Conservation (phyloP, 1,140 invertebrate species). For the Trinorchestia longiramus region DNA sequence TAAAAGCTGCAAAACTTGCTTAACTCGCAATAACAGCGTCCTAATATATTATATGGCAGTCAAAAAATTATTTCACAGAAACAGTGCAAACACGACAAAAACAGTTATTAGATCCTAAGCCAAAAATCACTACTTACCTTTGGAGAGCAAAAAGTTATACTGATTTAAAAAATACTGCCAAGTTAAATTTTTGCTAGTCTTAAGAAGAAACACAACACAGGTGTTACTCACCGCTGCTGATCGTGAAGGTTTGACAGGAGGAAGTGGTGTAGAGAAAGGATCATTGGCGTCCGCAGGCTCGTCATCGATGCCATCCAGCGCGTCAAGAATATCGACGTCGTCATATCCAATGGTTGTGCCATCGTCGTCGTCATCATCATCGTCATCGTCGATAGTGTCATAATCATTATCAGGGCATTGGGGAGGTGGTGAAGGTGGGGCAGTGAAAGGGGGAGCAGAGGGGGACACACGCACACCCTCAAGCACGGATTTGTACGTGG, state of each 20-base stretch:
- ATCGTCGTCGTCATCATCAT: conserved; percentile 45
- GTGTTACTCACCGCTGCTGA: conserved; percentile 25
- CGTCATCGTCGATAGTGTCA: conserved; percentile 44
- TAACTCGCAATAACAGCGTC: no score
- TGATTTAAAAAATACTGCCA: not conserved
- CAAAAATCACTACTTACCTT: not conserved
- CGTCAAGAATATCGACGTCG: conserved; percentile 38
- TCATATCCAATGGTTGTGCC: not conserved
- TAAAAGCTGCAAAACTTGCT: no score
- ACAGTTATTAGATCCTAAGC: not conserved
- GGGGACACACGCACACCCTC: not conserved
- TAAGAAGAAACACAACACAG: not conserved
- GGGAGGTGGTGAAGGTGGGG: not conserved
- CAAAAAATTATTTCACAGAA: no score
- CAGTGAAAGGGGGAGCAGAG: not conserved
- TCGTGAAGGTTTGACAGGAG: conserved; percentile 36
- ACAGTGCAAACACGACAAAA: not conserved
- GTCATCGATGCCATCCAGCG: conserved; percentile 29
- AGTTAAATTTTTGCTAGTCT: not conserved
- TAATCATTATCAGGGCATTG: not conserved
- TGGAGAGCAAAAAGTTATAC: not conserved
- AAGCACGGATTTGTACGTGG: conserved; percentile 43
- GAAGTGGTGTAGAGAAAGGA: not conserved
- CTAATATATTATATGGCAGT: no score
- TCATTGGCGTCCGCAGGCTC: not conserved